phyloP scores from a whole-genome alignment of 53 echinoderm and acorn worm genomes.

The Zoroaster sp. region DNA sequence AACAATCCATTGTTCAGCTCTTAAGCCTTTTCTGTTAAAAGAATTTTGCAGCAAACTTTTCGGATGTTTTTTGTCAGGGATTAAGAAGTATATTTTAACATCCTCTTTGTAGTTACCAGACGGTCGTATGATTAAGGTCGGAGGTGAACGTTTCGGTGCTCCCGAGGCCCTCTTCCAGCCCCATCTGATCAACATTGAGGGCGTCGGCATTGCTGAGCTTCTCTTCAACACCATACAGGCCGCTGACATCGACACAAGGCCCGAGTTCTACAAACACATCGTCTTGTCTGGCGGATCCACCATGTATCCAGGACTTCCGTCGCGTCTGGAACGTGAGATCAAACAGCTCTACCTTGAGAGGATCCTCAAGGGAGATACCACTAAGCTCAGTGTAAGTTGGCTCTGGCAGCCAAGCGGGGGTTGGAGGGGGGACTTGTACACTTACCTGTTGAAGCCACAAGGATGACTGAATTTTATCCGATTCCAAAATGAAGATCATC shows the following conservation, averaged over 20 bases:
- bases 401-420: background rate
- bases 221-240: constrained; percentile 99
- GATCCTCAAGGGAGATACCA: constrained; percentile 89
- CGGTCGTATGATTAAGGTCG: constrained; percentile 92
- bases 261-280: constrained; percentile 99
- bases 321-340: constrained; percentile 91
- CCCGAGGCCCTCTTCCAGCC: constrained; percentile 99
- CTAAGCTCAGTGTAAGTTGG: constrained; percentile 84
- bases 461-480: constrained; percentile 13
- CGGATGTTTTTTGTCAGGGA: no score
- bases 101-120: constrained; percentile 79
- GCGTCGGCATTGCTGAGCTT: constrained; percentile 87
- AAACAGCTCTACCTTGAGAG: constrained; percentile 98
- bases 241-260: constrained; percentile 88
- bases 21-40: background rate
- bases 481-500: background rate
- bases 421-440: background rate
- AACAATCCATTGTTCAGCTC: background rate
- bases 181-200: constrained; percentile 95
- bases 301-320: constrained; percentile 99
- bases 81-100: background rate
- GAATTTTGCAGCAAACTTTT: no score
- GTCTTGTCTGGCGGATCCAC: constrained; percentile 97
- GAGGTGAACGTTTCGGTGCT: constrained; percentile 94
- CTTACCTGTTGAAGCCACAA: constrained; percentile 1